Evolutionary conservation across 2,797 vertebrate species (phyloP).

Genomic region (Potorous gilbertii): DNA sequence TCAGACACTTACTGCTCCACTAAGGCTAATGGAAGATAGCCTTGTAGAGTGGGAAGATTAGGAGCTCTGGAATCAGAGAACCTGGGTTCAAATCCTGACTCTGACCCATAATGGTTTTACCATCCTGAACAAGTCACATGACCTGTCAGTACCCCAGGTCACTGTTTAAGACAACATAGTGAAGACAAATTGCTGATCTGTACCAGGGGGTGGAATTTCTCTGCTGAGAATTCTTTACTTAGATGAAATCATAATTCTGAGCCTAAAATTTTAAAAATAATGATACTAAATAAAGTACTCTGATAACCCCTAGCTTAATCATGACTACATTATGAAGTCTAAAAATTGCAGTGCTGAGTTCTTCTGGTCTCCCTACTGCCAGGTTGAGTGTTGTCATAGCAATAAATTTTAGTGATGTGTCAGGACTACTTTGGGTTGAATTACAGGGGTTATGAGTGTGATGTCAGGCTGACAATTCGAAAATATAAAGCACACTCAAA

Average conservation of each 20-base stretch:
- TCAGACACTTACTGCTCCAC: not conserved
- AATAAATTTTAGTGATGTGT: constrained; percentile 41
- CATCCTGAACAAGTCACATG: not conserved
- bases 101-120: not conserved
- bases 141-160: not conserved
- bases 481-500: constrained; percentile 30
- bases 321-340: constrained; percentile 58
- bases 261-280: not conserved
- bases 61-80: not conserved
- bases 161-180: not conserved
- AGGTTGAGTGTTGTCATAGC: constrained; percentile 25
- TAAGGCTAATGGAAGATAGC: not conserved
- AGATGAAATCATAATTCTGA: not conserved
- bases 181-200: not conserved
- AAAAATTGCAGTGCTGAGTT: constrained; percentile 46
- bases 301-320: constrained; percentile 26
- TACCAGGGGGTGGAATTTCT: not conserved
- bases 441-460: constrained; percentile 43
- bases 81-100: not conserved
- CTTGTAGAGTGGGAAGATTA: not conserved
- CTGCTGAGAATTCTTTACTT: not conserved
- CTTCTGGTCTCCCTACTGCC: constrained; percentile 24
- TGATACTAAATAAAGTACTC: not conserved
- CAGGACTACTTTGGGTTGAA: constrained; percentile 49
- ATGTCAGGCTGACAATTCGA: constrained; percentile 42